Conservation (phyloP, 1,140 invertebrate species). For the Philaenus spumarius region DNA sequence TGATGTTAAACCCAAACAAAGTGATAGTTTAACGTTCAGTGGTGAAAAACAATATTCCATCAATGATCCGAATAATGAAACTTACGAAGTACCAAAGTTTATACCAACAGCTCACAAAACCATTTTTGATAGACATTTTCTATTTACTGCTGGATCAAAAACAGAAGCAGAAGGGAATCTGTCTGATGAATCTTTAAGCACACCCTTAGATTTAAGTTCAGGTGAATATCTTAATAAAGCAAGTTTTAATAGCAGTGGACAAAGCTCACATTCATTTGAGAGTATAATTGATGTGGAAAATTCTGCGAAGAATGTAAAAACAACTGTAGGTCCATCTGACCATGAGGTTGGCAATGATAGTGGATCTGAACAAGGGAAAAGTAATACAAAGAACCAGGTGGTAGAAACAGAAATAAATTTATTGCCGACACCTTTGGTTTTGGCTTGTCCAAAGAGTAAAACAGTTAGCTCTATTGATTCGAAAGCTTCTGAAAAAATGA, state of each 20-base stretch:
- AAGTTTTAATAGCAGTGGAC: background rate
- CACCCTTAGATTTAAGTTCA: conserved; percentile 5
- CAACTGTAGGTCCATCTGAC: background rate
- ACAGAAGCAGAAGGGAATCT: background rate
- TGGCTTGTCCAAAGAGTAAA: too few species aligned
- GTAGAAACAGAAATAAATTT: too few species aligned
- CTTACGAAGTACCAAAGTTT: too few species aligned
- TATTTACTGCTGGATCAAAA: background rate
- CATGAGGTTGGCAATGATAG: background rate
- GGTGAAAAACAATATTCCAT: background rate
- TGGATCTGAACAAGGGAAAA: background rate
- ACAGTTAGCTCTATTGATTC: too few species aligned
- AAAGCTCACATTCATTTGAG: background rate
- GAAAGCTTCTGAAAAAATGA: too few species aligned
- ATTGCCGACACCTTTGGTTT: too few species aligned
- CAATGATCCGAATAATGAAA: background rate
- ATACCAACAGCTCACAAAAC: too few species aligned
- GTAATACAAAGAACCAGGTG: background rate
- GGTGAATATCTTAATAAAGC: background rate
- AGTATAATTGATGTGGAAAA: too few species aligned
- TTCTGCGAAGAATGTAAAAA: background rate
- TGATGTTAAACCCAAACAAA: too few species aligned
- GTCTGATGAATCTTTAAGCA: background rate
- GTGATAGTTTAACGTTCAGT: background rate
- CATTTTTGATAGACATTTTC: too few species aligned